Evolutionary conservation across 2,888 invertebrate species (phyloP).

Genomic region (Charanyca ferruginea): DNA sequence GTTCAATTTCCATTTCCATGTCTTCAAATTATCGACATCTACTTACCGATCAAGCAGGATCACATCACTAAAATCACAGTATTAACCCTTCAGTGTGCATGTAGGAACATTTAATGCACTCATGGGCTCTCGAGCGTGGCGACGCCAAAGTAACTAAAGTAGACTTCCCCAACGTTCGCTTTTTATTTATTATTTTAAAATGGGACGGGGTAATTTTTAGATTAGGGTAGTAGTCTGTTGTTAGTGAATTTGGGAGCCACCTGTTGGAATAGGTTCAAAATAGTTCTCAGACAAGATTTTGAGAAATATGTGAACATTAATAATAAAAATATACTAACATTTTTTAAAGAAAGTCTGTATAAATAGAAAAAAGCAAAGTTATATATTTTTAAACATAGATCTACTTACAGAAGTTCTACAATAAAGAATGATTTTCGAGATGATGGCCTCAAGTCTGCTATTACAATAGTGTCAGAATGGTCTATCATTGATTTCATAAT

Average conservation of each 20-base stretch:
- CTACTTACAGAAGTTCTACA: too few relatives aligned
- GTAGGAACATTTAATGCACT: conserved; percentile 86
- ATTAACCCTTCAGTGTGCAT: conserved; percentile 78
- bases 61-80: conserved; percentile 52
- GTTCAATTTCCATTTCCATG: too few relatives aligned
- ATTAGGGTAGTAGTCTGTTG: conserved; percentile 63
- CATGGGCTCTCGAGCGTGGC: conserved; percentile 89
- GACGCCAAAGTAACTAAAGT: conserved; percentile 88
- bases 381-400: too few relatives aligned
- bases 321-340: too few relatives aligned
- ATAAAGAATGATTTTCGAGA: too few relatives aligned
- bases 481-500: too few relatives aligned
- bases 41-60: conserved; percentile 28
- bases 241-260: conserved; percentile 41
- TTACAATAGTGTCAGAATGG: too few relatives aligned
- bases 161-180: conserved; percentile 71
- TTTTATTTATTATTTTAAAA: conserved; percentile 89
- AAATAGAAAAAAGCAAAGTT: too few relatives aligned
- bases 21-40: background rate
- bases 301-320: too few relatives aligned
- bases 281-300: background rate
- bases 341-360: too few relatives aligned
- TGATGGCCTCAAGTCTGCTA: too few relatives aligned
- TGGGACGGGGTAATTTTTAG: conserved; percentile 79
- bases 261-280: conserved; percentile 30